Evolutionary conservation across 2,797 vertebrate genomes (phyloP).

Genomic region (Paguma larvata): DNA sequence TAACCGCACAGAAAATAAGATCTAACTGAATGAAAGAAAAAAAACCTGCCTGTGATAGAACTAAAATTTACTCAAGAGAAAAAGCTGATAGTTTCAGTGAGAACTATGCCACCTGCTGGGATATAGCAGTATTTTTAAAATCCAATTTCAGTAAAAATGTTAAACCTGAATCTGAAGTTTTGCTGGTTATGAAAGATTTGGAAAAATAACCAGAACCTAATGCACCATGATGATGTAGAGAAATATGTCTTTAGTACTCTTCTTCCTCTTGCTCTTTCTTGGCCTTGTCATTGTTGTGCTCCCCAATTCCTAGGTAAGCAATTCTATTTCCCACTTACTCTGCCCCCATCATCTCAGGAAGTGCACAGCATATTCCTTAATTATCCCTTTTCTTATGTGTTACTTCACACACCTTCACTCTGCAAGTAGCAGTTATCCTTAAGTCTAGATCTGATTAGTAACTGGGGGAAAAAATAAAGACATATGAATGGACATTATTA

Average conservation of each 20-base stretch:
- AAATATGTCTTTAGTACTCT: background rate
- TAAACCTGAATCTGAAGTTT: background rate
- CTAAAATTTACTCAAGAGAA: slow-evolving; percentile 27
- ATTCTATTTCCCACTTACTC: background rate
- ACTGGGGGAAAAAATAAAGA: background rate
- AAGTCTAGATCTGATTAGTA: background rate
- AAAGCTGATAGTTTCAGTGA: slow-evolving; percentile 54
- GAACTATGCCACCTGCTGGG: slow-evolving; percentile 86
- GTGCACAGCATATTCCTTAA: background rate
- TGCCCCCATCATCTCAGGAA: background rate
- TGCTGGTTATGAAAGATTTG: background rate
- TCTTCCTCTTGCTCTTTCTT: background rate
- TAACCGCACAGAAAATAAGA: background rate
- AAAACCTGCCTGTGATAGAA: background rate
- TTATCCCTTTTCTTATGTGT: background rate
- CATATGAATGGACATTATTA: background rate
- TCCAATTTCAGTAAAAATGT: slow-evolving; percentile 29
- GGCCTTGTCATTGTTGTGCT: background rate
- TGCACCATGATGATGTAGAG: background rate
- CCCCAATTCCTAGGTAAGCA: background rate
- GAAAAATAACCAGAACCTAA: slow-evolving; percentile 1
- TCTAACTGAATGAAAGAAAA: background rate
- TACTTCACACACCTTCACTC: background rate
- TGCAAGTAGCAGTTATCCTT: background rate
- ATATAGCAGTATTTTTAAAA: slow-evolving; percentile 17